Conservation (phyloP, 2,113 vertebrate species). For the Mustelus asterias region DNA sequence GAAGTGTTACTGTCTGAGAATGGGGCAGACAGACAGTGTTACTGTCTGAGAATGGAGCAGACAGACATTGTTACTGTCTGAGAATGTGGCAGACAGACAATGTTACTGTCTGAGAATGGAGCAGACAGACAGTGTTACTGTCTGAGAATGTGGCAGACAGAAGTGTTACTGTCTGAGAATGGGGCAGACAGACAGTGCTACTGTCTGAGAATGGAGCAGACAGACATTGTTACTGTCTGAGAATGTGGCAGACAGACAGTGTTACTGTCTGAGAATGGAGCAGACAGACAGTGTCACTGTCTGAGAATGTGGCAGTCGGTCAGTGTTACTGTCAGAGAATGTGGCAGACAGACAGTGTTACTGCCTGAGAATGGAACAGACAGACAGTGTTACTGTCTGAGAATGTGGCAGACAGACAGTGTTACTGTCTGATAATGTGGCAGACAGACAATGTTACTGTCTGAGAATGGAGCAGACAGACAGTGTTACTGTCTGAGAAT, state of each 20-base stretch:
- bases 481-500: background rate
- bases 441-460: background rate
- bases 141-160: background rate
- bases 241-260: background rate
- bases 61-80: background rate
- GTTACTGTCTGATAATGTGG: no score
- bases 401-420: no score
- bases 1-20: no score
- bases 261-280: background rate
- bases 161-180: background rate
- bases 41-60: background rate
- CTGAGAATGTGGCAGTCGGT: no score
- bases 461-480: background rate
- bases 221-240: background rate
- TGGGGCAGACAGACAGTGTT: background rate
- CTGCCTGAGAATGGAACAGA: no score
- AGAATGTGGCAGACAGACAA: background rate
- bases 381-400: no score
- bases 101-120: background rate
- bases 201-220: background rate
- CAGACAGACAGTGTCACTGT: background rate
- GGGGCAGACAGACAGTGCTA: background rate
- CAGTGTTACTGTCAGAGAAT: background rate
- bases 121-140: background rate
- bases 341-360: no score